Percentiles rank a stretch among this genome's conserved stretches.
phyloP scores from a whole-genome alignment of 2,888 invertebrate species.

The Linnaemya vulpina region DNA sequence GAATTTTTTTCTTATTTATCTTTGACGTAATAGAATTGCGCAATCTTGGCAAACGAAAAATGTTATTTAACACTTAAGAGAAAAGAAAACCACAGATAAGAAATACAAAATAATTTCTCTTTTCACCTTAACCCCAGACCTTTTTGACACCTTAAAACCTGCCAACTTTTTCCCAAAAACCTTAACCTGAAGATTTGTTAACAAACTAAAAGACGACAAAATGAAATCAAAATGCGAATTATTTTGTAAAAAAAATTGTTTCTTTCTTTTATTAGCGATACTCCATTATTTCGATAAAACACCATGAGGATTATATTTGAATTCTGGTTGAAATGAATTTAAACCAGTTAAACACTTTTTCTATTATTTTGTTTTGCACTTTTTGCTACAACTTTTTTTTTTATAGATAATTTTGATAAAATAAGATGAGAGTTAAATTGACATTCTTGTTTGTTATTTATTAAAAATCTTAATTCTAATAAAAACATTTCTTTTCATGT shows the following conservation, averaged over 20 bases:
- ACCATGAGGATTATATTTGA: too few species aligned
- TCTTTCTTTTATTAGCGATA: neutral
- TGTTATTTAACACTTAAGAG: neutral
- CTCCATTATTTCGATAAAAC: too few species aligned
- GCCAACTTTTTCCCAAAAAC: neutral
- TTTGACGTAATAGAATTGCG: neutral
- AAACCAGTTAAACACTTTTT: neutral
- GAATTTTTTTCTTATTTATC: neutral
- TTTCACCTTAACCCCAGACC: conserved; percentile 15
- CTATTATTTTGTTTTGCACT: neutral
- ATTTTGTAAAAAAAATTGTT: neutral
- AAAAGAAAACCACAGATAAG: neutral
- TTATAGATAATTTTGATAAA: neutral
- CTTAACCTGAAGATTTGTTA: neutral
- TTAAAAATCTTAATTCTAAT: neutral
- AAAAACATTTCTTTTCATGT: neutral
- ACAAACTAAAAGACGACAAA: neutral
- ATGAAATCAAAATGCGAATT: neutral
- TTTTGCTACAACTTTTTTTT: neutral
- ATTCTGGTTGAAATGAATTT: too few species aligned
- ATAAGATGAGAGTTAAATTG: too few species aligned
- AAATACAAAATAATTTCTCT: conserved; percentile 39
- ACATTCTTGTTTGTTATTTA: neutral
- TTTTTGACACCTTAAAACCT: conserved; percentile 16
- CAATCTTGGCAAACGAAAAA: neutral